phyloP scores from a whole-genome alignment of 2,797 vertebrate genomes.

The Hippopotamyrus pictus region DNA sequence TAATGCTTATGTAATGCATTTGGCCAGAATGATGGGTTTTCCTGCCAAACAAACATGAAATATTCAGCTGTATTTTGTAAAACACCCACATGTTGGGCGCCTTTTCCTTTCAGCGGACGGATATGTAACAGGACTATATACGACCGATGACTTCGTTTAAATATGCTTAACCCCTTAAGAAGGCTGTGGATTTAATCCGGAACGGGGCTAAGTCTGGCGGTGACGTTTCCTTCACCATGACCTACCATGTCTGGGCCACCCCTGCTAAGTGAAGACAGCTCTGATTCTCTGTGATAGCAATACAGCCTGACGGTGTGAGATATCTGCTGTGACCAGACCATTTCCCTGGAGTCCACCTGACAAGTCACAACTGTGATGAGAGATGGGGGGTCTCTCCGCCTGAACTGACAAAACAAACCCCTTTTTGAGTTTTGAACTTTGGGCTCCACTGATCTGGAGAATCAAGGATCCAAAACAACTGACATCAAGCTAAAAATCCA shows the following conservation, averaged over 20 bases:
- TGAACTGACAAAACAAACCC: neutral
- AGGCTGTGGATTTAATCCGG: neutral
- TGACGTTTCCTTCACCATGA: too few relatives aligned
- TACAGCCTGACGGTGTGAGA: neutral
- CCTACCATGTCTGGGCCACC: neutral
- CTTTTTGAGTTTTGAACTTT: neutral
- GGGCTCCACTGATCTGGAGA: neutral
- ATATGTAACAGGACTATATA: neutral
- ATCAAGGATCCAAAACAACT: neutral
- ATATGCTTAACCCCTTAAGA: neutral
- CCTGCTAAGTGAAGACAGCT: neutral
- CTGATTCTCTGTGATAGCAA: neutral
- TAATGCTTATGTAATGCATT: neutral
- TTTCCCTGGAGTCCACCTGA: neutral
- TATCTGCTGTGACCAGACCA: neutral
- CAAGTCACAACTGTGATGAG: neutral
- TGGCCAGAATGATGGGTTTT: neutral
- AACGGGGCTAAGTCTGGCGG: neutral
- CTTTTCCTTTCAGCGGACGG: neutral
- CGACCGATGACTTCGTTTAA: neutral
- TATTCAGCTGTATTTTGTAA: slow-evolving; percentile 7
- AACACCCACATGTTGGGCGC: slow-evolving; percentile 2
- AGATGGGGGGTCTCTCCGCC: neutral
- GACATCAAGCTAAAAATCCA: neutral
- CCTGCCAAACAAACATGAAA: neutral